Evolutionary conservation across 1,140 invertebrate species (phyloP), one percentile per base, ranked within the genome.

Genomic region (Drosophila ercepeae): DNA sequence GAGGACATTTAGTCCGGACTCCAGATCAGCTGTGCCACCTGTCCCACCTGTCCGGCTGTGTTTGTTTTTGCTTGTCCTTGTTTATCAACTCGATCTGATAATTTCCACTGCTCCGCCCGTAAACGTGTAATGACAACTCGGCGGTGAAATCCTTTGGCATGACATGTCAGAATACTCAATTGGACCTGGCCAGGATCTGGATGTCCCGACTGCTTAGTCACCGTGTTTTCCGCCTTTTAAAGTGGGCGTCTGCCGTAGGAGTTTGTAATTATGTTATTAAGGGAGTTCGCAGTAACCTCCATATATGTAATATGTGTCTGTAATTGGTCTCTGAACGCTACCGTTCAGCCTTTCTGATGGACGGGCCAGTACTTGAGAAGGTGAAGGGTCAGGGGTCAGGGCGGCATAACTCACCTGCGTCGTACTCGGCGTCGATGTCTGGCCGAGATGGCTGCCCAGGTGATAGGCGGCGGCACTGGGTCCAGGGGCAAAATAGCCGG

Each of bases 381-480:
- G 46, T 36, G 23, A 29, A 9, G 16, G 19, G 39, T 14, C 23
- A 14, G n/a, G 49, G 54, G 4, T 21, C 18, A 18, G n/a, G 41
- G 50, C 21, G 45, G 14, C 18, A 45, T 25, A 34, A 91, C 90
- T 90, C 89, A 91, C 91, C 90, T 91, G 91, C 78, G 89, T 89
- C 69, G 89, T 83, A 74, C 78, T 75, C 36, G 90, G 79, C 86
- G 86, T 90, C 53, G 90, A 82, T 74, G 82, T 82, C 74, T 91
- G 91, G 61, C 89, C 74, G 69, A 91, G 81, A 84, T 91, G 91
- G 64, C 90, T 91, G 89, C 91, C 90, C 78, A 91, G 82, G 57
- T 91, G 91, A 86, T 91, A 91, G 77, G 90, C 90, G 39, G 90
- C 89, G 50, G 89, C 90, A 72, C 88, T 88, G 75, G 89, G 90